Percentiles rank a stretch among this genome's conserved stretches.
Conservation (phyloP, 2,888 invertebrate genomes). For the Branchipolynoe longqiensis region DNA sequence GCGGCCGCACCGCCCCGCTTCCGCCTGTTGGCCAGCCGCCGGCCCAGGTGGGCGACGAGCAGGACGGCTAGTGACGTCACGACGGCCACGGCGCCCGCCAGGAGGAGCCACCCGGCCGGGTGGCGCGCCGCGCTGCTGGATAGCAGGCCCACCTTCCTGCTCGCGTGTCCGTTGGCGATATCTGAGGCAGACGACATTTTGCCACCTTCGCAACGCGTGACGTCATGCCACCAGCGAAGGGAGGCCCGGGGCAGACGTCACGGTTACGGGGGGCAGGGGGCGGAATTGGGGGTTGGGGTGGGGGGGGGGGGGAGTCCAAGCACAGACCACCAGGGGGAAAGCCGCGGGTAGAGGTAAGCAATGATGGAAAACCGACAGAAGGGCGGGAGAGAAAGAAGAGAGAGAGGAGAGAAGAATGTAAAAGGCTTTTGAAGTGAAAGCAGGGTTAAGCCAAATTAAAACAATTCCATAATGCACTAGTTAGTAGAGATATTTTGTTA, state of each 20-base stretch:
- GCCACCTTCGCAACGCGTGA: neutral
- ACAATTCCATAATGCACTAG: too few relatives aligned
- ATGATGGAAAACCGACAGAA: too few relatives aligned
- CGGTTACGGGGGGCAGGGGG: neutral
- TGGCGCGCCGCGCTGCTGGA: neutral
- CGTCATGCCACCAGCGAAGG: neutral
- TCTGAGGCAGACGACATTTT: neutral
- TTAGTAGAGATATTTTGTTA: too few relatives aligned
- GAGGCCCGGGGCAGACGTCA: neutral
- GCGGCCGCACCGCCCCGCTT: neutral
- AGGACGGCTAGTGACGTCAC: conserved; percentile 11
- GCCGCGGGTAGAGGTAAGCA: neutral
- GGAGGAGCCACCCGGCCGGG: neutral
- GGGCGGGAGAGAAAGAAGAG: neutral
- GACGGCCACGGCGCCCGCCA: neutral
- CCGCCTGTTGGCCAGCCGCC: neutral
- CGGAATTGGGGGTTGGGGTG: too few relatives aligned
- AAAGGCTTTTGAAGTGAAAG: too few relatives aligned
- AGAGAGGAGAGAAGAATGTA: too few relatives aligned
- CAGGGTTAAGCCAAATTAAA: too few relatives aligned
- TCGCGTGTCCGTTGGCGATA: neutral
- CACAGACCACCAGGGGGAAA: neutral
- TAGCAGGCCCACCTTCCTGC: neutral
- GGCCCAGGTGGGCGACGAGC: conserved; percentile 1
- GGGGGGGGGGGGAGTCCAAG: neutral